These are phyloP conservation scores for Anguilla pacifica DNA, from an alignment of 2,797 vertebrate genomes.

Conservation along the genomic window DNA sequence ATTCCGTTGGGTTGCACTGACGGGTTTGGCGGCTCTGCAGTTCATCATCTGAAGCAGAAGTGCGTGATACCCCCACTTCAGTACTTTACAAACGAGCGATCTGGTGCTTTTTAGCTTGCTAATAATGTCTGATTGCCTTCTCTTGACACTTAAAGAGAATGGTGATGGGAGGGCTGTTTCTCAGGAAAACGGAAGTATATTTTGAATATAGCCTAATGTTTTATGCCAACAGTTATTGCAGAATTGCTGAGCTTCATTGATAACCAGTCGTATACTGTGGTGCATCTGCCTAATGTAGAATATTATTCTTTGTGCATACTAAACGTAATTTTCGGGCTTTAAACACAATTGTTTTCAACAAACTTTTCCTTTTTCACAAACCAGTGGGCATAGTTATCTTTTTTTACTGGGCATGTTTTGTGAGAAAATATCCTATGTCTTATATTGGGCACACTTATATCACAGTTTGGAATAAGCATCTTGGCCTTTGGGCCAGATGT, in stretches of 20 bases:
- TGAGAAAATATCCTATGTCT: background rate
- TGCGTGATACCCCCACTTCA: conserved; percentile 42
- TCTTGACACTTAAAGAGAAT: background rate
- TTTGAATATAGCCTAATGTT: background rate
- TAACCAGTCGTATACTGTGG: background rate
- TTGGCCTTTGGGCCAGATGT: conserved; percentile 9
- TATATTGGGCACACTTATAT: background rate
- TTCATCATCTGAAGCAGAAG: conserved; percentile 75
- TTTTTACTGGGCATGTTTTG: background rate
- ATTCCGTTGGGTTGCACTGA: conserved; percentile 72
- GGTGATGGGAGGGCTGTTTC: background rate
- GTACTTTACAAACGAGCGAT: conserved; percentile 32
- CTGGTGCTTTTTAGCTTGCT: conserved; percentile 8
- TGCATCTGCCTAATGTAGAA: background rate
- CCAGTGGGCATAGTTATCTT: background rate
- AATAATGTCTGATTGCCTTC: conserved; percentile 15
- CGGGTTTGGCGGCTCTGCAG: conserved; percentile 74
- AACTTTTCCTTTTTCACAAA: background rate
- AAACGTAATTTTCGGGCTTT: no score
- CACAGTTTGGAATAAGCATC: background rate
- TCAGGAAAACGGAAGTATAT: background rate
- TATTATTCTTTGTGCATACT: background rate
- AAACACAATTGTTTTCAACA: background rate
- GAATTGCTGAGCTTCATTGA: background rate
- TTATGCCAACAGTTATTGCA: background rate